Conservation (phyloP, 2,797 vertebrate genomes). For the Cossypha heuglini region DNA sequence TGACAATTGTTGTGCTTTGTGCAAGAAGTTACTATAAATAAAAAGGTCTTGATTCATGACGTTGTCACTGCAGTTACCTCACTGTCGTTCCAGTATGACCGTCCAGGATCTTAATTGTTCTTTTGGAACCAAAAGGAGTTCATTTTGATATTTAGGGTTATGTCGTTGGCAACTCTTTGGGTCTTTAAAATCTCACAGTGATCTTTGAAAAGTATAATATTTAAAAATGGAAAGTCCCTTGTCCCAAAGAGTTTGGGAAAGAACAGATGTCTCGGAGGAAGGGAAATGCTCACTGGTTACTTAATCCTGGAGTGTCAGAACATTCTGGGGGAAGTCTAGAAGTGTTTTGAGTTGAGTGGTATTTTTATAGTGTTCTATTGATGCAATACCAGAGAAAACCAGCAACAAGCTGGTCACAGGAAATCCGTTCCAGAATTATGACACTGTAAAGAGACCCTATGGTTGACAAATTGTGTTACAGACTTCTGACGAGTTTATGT, state of each 20-base stretch:
- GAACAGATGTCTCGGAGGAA: background rate
- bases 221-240: slow-evolving; percentile 1
- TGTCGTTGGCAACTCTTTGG: background rate
- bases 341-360: background rate
- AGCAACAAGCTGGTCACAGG: background rate
- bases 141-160: background rate
- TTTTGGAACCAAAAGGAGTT: background rate
- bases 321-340: background rate
- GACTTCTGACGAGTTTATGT: background rate
- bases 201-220: background rate
- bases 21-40: background rate
- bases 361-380: background rate
- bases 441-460: background rate
- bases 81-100: background rate
- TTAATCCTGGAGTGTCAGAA: background rate
- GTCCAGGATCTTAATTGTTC: background rate
- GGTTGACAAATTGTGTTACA: background rate
- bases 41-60: background rate
- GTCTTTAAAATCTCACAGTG: background rate
- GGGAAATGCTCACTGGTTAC: background rate
- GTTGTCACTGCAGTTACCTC: background rate
- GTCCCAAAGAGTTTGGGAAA: background rate
- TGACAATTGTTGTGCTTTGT: background rate
- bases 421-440: background rate
- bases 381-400: background rate